These are phyloP conservation scores for Ursus arctos DNA, from an alignment of 2,113 vertebrate genomes.

Conservation along the genomic window DNA sequence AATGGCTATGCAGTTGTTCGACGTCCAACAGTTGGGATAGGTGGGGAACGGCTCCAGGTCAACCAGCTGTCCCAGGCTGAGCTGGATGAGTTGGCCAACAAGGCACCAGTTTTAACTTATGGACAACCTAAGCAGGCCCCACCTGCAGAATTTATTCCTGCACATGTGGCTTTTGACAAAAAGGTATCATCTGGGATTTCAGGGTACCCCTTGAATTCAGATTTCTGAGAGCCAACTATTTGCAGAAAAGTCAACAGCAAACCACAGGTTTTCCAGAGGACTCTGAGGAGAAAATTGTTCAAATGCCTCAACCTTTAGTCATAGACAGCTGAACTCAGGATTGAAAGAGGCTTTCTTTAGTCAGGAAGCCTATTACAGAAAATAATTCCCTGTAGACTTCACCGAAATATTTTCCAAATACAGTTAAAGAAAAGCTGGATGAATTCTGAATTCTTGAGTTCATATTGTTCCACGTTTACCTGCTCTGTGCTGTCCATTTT, in stretches of 20 bases:
- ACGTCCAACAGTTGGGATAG: conserved; percentile 90
- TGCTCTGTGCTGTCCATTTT: background rate
- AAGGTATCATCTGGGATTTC: conserved; percentile 91
- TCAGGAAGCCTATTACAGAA: conserved; percentile 81
- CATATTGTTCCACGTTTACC: background rate
- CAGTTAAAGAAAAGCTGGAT: conserved; percentile 66
- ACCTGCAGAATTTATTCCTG: conserved; percentile 89
- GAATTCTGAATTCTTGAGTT: conserved; percentile 68
- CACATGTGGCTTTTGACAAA: conserved; percentile 95
- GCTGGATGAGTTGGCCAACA: conserved; percentile 87
- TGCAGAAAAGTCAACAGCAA: conserved; percentile 77
- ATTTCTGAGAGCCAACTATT: conserved; percentile 58
- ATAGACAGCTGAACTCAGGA: conserved; percentile 84
- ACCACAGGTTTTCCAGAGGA: conserved; percentile 76
- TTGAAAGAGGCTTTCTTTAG: conserved; percentile 86
- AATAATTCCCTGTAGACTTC: conserved; percentile 78
- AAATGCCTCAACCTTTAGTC: conserved; percentile 86
- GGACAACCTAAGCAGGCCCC: conserved; percentile 81
- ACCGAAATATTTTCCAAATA: conserved; percentile 77
- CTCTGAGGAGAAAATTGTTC: conserved; percentile 80
- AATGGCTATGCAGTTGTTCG: conserved; percentile 91
- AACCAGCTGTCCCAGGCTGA: conserved; percentile 90
- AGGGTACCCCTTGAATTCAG: conserved; percentile 58
- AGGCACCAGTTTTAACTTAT: conserved; percentile 84
- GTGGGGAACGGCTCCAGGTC: conserved; percentile 88